Conservation (phyloP, 2,888 invertebrate genomes). For the Thereva nobilitata region DNA sequence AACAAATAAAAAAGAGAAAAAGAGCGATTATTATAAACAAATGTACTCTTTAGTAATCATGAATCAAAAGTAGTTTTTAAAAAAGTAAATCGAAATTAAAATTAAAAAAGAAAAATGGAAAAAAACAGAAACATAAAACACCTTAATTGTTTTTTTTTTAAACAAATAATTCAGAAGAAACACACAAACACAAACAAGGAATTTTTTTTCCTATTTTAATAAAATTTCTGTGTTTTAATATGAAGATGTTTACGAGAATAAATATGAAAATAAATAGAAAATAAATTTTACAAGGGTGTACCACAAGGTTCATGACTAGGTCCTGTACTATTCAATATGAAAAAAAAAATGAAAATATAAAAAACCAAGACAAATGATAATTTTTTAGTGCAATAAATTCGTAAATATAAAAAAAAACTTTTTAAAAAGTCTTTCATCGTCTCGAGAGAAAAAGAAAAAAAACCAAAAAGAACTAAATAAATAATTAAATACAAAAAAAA, state of each 20-base stretch:
- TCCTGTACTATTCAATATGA: background rate
- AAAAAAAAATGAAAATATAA: background rate
- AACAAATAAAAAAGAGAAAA: constrained; percentile 1
- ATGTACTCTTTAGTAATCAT: no score
- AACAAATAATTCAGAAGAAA: background rate
- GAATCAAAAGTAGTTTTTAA: no score
- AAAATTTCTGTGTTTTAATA: no score
- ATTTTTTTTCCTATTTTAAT: no score
- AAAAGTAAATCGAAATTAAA: no score
- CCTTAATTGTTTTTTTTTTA: constrained; percentile 2
- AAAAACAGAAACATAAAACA: background rate
- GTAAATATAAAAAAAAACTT: no score
- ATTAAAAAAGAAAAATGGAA: background rate
- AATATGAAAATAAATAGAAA: background rate
- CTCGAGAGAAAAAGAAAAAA: background rate
- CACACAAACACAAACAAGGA: no score
- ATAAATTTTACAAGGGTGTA: background rate
- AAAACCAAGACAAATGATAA: background rate
- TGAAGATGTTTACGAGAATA: no score
- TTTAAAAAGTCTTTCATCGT: no score
- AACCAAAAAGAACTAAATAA: background rate
- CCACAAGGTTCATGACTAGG: background rate
- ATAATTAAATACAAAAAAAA: background rate
- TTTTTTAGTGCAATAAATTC: no score
- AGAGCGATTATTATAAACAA: constrained; percentile 1